A percentile compares a stretch with the other conserved stretches of the same genome.
phyloP scores from a whole-genome alignment of 2,888 invertebrate species.

The Barypeithes pellucidus region DNA sequence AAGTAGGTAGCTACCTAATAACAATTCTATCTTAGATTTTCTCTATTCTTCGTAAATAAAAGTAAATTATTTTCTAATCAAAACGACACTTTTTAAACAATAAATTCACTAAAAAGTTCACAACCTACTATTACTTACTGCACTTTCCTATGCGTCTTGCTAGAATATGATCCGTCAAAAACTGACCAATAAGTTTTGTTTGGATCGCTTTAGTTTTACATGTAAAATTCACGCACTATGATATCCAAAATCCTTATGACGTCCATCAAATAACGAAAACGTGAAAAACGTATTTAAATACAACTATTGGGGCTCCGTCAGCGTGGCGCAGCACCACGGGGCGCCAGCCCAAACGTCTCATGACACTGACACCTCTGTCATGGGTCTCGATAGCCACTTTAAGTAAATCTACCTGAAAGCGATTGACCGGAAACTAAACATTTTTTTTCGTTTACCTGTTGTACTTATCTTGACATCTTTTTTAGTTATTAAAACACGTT shows the following conservation, averaged over 20 bases:
- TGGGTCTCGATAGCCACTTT: slow-evolving; percentile 46
- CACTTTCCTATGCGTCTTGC: no score
- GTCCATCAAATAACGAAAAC: slow-evolving; percentile 45
- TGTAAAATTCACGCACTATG: slow-evolving; percentile 3
- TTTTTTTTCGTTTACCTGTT: slow-evolving; percentile 43
- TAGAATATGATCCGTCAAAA: no score
- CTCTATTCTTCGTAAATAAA: no score
- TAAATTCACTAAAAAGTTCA: no score
- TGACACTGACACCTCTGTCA: slow-evolving; percentile 54
- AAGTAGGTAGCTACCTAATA: no score
- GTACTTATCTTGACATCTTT: slow-evolving; percentile 48
- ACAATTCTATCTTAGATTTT: no score
- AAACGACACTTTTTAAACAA: no score
- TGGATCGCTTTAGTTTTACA: no score
- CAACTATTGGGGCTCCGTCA: slow-evolving; percentile 40
- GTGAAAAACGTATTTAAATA: slow-evolving; percentile 50
- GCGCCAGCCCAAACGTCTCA: slow-evolving; percentile 43
- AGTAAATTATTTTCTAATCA: no score
- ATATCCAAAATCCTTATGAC: slow-evolving; percentile 18
- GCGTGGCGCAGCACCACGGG: slow-evolving; percentile 43
- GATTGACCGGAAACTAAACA: slow-evolving; percentile 49
- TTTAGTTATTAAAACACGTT: slow-evolving; percentile 29
- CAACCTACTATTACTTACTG: no score
- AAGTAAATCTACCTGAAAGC: slow-evolving; percentile 51
- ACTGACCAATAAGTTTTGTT: no score